Base-by-base conservation (phyloP, 2,888 invertebrate genomes). In the Biston stratarius region DNA sequence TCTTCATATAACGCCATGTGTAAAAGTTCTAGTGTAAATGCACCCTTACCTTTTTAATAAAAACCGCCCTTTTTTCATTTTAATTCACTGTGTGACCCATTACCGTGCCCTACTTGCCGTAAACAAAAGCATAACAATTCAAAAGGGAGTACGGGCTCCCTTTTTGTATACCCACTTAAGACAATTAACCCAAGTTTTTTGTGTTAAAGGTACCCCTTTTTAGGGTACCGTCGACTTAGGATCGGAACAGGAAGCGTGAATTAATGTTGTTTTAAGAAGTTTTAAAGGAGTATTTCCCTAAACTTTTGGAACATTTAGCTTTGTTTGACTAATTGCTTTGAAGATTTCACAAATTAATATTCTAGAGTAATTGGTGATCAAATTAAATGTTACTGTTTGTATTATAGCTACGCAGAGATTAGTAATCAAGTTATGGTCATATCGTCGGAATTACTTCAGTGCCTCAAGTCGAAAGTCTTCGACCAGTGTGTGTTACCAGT, bases 141-240 rank as follows among this genome's bases (percentile, higher is more conserved):
- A 83, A 83, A 83, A 74, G 64, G 58, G 58, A 38, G 9, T 40
- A 49, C 38, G 78, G 71, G 72, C 75, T 79, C 78, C 74, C 81
- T 84, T 85, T 86, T 81, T 77, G 76, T 83, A 77, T 78, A 75
- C 82, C 77, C 88, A 85, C 86, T 87, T 86, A 86, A 86, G 85
- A 89, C 88, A 88, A 89, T 89, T 87, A 87, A 84, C 77, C 75
- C 15, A 78, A 60, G 76, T 77, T 85, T n/a, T 84, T 79, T 83
- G 81, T 78, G 79, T 79, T 67, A 71, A 75, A 64, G 55, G 68
- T 74, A 74, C 79, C 82, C 81, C 82, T 72, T 80, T 79, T 77
- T 79, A 65, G 81, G 75, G 74, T 76, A 66, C 76, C 72, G 73
- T 62, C 48, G 63, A 47, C 45, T 49, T 45, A 5, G 14, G 44